These are phyloP conservation scores for Zaprionus camerounensis DNA, from an alignment of 1,140 invertebrate genomes.

Conservation along the genomic window DNA sequence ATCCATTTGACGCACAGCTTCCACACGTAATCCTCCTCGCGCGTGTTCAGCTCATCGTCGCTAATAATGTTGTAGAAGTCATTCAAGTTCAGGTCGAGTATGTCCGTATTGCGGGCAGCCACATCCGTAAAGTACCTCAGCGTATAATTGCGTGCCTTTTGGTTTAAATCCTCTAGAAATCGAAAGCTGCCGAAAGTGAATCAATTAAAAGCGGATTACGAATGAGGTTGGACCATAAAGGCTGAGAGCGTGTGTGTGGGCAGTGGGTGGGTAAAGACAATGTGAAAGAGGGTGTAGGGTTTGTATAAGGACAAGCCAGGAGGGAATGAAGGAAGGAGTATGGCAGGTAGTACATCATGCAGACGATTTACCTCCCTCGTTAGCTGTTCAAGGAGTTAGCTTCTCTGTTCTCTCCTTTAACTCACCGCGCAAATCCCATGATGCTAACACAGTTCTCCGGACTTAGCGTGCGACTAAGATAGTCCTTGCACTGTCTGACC, in stretches of 20 bases:
- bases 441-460: conserved; percentile 93
- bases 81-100: conserved; percentile 88
- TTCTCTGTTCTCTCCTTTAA: neutral
- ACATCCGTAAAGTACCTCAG: conserved; percentile 91
- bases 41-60: conserved; percentile 91
- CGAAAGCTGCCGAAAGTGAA: conserved; percentile 55
- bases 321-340: neutral
- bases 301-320: neutral
- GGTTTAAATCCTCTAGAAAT: conserved; percentile 88
- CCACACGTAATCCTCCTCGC: conserved; percentile 86
- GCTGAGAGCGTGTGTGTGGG: neutral
- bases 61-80: conserved; percentile 89
- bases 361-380: neutral
- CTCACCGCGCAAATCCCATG: conserved; percentile 90
- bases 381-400: neutral
- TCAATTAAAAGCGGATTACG: conserved; percentile 57
- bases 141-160: conserved; percentile 88
- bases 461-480: conserved; percentile 87
- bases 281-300: neutral
- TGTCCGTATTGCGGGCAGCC: conserved; percentile 88
- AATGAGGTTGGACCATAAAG: neutral
- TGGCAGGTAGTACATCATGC: neutral
- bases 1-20: conserved; percentile 87
- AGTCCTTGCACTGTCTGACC: conserved; percentile 91
- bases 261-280: neutral